Conservation (phyloP, 2,888 invertebrate species). For the Mythimna pallens region DNA sequence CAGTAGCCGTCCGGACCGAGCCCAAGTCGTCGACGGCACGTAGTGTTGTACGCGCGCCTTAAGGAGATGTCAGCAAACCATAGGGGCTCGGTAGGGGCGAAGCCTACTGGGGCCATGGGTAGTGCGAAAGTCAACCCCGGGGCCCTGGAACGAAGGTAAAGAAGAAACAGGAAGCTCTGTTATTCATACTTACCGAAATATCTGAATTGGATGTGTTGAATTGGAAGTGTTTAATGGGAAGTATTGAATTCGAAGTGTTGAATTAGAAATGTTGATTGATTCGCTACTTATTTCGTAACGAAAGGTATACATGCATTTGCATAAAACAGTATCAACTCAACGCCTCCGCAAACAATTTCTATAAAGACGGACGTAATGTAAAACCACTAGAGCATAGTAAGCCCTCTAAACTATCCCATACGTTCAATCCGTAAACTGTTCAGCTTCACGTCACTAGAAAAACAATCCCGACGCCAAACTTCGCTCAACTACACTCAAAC, state of each 20-base stretch:
- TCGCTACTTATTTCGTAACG: background rate
- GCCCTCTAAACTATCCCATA: conserved; percentile 4
- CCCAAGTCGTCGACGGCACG: too few species aligned
- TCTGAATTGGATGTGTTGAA: too few species aligned
- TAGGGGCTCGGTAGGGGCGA: too few species aligned
- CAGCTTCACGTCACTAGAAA: conserved; percentile 17
- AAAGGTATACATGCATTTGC: background rate
- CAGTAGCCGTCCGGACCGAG: too few species aligned
- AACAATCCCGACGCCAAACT: conserved; percentile 35
- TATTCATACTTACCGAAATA: too few species aligned
- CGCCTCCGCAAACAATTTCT: background rate
- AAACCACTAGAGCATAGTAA: conserved; percentile 5
- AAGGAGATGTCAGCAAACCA: too few species aligned
- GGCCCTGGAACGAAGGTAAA: too few species aligned
- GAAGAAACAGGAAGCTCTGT: too few species aligned
- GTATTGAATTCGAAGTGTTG: background rate
- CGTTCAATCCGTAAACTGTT: conserved; percentile 12
- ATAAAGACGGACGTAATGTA: background rate
- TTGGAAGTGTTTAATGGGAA: too few species aligned
- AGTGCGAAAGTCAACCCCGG: too few species aligned
- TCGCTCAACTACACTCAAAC: conserved; percentile 1
- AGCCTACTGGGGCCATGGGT: too few species aligned
- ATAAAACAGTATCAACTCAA: background rate
- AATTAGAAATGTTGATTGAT: background rate
- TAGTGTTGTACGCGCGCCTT: too few species aligned